Evolutionary conservation across 2,113 vertebrate species (phyloP).

Genomic region (Arvicanthis niloticus): DNA sequence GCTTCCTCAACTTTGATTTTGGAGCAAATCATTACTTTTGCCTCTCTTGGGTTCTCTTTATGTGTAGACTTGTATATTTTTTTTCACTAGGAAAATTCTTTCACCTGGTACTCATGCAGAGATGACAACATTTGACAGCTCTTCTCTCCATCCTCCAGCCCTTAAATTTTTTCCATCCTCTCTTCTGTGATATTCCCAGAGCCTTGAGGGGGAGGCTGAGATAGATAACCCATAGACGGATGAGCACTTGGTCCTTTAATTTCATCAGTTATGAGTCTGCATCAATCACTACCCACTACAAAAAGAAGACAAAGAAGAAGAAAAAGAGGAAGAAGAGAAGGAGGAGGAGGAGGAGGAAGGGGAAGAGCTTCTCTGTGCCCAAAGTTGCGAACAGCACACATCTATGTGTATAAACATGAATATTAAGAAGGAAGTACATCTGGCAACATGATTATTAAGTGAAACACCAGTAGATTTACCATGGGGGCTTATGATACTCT

Average conservation of each 20-base stretch:
- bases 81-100: neutral
- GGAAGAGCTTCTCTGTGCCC: neutral
- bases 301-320: neutral
- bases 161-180: neutral
- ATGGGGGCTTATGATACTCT: neutral
- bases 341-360: too few relatives aligned
- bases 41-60: neutral
- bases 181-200: neutral
- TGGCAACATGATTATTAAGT: neutral
- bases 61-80: neutral
- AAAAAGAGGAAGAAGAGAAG: too few relatives aligned
- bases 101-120: neutral
- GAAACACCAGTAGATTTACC: neutral
- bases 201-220: neutral
- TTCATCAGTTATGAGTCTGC: neutral
- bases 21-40: too few relatives aligned
- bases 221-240: neutral
- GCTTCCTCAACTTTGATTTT: neutral
- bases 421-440: neutral
- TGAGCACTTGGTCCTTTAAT: neutral
- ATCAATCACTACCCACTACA: neutral
- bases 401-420: too few relatives aligned
- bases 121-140: neutral
- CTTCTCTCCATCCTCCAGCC: neutral
- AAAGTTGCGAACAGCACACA: neutral